Evolutionary conservation across 2,888 invertebrate species (phyloP).

Genomic region (Lasioglossum leucozonium): DNA sequence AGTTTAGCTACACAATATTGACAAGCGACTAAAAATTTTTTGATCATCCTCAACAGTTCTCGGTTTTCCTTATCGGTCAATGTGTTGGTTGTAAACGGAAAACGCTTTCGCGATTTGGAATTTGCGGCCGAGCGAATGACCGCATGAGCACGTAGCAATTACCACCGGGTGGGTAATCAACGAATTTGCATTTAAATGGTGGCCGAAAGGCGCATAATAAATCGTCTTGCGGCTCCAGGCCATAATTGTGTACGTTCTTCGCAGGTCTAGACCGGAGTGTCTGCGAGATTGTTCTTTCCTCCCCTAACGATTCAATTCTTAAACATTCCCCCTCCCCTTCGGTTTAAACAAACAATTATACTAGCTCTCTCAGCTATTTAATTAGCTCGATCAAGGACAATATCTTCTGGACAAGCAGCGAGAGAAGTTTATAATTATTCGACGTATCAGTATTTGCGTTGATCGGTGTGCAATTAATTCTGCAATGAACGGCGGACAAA

Average conservation of each 20-base stretch:
- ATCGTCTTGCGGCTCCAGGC: constrained; percentile 69
- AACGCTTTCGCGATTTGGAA: constrained; percentile 55
- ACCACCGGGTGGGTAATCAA: constrained; percentile 80
- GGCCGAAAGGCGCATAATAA: constrained; percentile 81
- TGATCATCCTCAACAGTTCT: neutral
- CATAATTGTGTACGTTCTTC: constrained; percentile 67
- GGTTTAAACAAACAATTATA: neutral
- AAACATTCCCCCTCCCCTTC: neutral
- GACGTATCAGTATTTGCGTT: neutral
- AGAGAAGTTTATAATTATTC: neutral
- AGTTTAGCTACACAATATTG: too few relatives aligned
- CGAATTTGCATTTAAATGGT: constrained; percentile 83
- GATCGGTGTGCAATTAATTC: neutral
- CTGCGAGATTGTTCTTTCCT: constrained; percentile 23
- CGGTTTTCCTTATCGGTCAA: neutral
- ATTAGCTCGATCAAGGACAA: neutral
- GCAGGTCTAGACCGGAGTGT: constrained; percentile 29
- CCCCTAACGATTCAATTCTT: neutral
- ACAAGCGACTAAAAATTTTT: too few relatives aligned
- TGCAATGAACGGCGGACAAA: neutral
- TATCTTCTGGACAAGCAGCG: too few relatives aligned
- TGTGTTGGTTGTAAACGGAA: constrained; percentile 37
- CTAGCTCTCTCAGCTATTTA: neutral
- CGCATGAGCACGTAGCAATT: constrained; percentile 79
- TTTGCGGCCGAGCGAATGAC: constrained; percentile 53